These are phyloP conservation scores for Pica pica DNA, from an alignment of 2,113 vertebrate species.

Conservation along the genomic window DNA sequence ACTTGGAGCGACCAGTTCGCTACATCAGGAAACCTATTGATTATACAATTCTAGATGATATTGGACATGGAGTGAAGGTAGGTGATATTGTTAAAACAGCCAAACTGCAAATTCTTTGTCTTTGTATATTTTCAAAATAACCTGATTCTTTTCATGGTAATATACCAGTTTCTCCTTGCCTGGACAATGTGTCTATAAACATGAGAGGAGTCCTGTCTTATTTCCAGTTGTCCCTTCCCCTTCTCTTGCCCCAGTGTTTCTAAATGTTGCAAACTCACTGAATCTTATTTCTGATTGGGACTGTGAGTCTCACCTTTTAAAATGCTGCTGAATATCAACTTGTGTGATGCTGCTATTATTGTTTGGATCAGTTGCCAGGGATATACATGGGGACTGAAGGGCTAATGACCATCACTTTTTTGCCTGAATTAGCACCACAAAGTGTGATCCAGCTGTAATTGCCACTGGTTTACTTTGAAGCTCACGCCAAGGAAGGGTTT, in stretches of 20 bases:
- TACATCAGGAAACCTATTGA: constrained; percentile 99
- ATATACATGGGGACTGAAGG: background rate
- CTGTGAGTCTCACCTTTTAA: background rate
- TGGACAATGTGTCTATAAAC: background rate
- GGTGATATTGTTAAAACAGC: constrained; percentile 56
- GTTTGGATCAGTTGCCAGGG: background rate
- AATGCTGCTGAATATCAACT: background rate
- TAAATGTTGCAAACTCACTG: background rate
- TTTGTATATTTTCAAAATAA: constrained; percentile 56
- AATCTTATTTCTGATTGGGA: background rate
- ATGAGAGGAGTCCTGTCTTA: background rate
- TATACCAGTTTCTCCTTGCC: constrained; percentile 37
- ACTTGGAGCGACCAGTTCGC: constrained; percentile 95
- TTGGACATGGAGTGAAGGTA: constrained; percentile 99
- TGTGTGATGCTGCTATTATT: background rate
- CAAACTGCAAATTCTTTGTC: constrained; percentile 37
- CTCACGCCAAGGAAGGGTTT: background rate
- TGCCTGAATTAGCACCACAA: background rate
- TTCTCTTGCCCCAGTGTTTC: background rate
- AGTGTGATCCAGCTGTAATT: background rate
- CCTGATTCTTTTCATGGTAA: background rate
- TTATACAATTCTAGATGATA: constrained; percentile 97
- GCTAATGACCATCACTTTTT: background rate
- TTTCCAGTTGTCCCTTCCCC: background rate
- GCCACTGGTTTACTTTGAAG: background rate